Percentiles rank a stretch among this genome's conserved stretches.
Conservation (phyloP, 2,888 invertebrate genomes). For the Microchrysa polita region DNA sequence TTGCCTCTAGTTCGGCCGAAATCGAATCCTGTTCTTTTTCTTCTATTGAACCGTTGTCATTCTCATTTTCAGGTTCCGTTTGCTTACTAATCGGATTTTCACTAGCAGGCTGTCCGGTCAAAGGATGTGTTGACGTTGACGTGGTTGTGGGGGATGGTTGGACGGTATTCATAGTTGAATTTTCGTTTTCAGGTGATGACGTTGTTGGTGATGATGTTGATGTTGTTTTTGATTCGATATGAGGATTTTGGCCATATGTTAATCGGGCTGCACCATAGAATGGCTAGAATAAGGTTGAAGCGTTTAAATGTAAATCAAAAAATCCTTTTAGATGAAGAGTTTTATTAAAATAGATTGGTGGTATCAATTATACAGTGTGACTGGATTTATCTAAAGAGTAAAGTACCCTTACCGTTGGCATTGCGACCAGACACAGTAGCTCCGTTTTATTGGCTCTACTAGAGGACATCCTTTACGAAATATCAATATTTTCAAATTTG, state of each 20-base stretch:
- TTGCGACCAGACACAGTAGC: too few species aligned
- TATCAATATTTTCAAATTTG: too few species aligned
- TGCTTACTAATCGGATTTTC: constrained; percentile 57
- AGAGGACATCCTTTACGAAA: too few species aligned
- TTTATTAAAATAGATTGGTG: too few species aligned
- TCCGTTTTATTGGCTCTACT: too few species aligned
- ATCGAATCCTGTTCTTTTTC: constrained; percentile 54
- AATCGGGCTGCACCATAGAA: constrained; percentile 72
- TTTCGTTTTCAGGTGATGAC: constrained; percentile 20
- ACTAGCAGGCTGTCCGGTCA: too few species aligned
- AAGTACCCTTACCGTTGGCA: too few species aligned
- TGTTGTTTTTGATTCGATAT: constrained; percentile 60
- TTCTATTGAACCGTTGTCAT: constrained; percentile 62
- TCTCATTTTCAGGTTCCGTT: constrained; percentile 60
- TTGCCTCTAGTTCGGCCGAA: constrained; percentile 56
- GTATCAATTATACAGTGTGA: too few species aligned
- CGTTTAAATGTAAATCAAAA: too few species aligned
- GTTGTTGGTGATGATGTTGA: constrained; percentile 55
- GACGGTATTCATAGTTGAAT: constrained; percentile 65
- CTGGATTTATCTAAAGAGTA: too few species aligned
- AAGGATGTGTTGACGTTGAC: not conserved
- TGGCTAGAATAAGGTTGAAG: constrained; percentile 61
- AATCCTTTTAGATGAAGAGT: too few species aligned
- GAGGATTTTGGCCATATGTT: constrained; percentile 66
- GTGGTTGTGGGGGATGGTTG: constrained; percentile 60